These are phyloP conservation scores for Diaphora mendica DNA, from an alignment of 2,888 invertebrate species.

Conservation along the genomic window DNA sequence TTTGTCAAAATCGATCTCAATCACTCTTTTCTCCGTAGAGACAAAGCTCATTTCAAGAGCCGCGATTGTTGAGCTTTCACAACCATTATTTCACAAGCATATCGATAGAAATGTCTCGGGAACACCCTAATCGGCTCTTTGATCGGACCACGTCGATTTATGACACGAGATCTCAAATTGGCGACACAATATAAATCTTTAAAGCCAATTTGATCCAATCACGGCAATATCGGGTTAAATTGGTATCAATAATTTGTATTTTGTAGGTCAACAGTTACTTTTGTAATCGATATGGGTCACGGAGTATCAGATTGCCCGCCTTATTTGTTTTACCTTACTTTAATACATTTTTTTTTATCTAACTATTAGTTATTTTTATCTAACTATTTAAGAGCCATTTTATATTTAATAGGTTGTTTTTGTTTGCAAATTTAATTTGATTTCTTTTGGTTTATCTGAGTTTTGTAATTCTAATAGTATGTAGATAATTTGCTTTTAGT, in stretches of 20 bases:
- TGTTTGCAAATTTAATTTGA: neutral
- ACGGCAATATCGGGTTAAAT: slow-evolving; percentile 55
- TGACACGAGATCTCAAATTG: slow-evolving; percentile 69
- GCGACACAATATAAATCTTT: slow-evolving; percentile 72
- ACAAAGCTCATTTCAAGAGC: slow-evolving; percentile 50
- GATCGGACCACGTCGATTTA: slow-evolving; percentile 74
- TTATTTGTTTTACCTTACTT: neutral
- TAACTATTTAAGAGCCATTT: too few species aligned
- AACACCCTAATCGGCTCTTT: slow-evolving; percentile 66
- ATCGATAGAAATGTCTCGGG: slow-evolving; percentile 64
- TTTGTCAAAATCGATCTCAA: slow-evolving; percentile 65
- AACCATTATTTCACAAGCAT: slow-evolving; percentile 63
- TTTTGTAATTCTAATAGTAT: too few species aligned
- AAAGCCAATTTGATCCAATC: slow-evolving; percentile 62
- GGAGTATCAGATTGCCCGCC: slow-evolving; percentile 52
- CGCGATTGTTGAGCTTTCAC: slow-evolving; percentile 68
- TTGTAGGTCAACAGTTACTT: slow-evolving; percentile 52
- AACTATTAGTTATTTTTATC: too few species aligned
- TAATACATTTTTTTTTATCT: neutral
- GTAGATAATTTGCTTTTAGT: too few species aligned
- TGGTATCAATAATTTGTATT: slow-evolving; percentile 57
- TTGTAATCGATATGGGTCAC: slow-evolving; percentile 58
- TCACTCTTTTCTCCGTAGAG: slow-evolving; percentile 61
- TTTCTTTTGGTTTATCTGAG: too few species aligned
- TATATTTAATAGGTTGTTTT: too few species aligned